Base-by-base conservation (phyloP, 2,888 invertebrate species). In the Tenthredo amoena region DNA sequence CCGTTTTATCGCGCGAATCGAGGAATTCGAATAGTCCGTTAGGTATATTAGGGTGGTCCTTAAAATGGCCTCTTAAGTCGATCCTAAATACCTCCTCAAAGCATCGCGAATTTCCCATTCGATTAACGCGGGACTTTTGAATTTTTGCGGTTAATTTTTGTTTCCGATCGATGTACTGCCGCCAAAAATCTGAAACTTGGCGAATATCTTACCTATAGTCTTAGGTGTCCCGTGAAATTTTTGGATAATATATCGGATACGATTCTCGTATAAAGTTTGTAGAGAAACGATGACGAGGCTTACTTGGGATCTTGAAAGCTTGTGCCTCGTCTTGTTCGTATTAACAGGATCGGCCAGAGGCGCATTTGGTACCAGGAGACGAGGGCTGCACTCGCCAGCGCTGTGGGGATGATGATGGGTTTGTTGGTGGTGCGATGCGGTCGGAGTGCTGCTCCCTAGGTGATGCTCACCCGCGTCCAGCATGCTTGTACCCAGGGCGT, bases 231-330 rank as follows among this genome's bases (percentile, higher is more conserved):
- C 26, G 26, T 26, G 26, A 26, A 26, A 26, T 26, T 26, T 26
- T 26, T 26, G 26, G 26, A 26, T 26, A 1, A 26, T 26, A 26
- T 26, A 26, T 26, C 1, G 26, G 26, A 26, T 26, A 18, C n/a
- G n/a, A 74, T 21, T n/a, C 1, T 18, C n/a, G 34, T 10, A 6
- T 72, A 18, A 10, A 37, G 34, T n/a, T 71, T 37, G 31, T 72
- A 37, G 3, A 72, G 40, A 4, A 40, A 72, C 12, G 62, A 12
- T 26, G 68, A 50, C 34, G 21, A 37, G 5, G 87, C 92, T 91
- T 90, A 95, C 95, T 94, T 95, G 95, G 62, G 95, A 95, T 89
- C 95, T 94, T 86, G 95, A 95, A 87, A 95, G 94, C 91, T 95
- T 95, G 89, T 95, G 95, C 92, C 95, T 94, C 91, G 94, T 94